Evolutionary conservation across 1,140 invertebrate genomes (phyloP), one percentile per base, ranked within the genome.

Genomic region (Hyles vespertilio): DNA sequence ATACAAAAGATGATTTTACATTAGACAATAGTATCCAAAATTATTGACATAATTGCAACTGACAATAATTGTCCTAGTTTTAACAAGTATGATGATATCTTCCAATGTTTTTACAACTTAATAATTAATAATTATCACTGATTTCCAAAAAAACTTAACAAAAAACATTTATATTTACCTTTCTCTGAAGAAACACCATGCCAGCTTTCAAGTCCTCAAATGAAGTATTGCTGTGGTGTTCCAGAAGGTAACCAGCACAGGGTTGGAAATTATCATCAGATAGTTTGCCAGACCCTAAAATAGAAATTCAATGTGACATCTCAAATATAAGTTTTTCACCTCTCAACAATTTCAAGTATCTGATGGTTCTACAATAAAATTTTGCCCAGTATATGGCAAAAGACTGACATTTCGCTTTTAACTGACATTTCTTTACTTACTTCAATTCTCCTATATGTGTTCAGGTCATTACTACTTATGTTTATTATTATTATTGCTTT

Each of bases 231-330:
- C 96, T 95, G 88, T 99, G 98, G 89, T 99, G 97, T 84, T 99
- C 98, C 12, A 99, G 84, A 49, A 99, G 85, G 89, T 98, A n/a
- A 99, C 97, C 98, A 98, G 7, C 94, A n/a, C 94, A 12, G 98
- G n/a, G 95, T 61, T 96, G 94, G 90, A 99, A 99, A 76, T 98
- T 97, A 65, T 98, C 96, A 70, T 95, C 94, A 0, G 96, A 92
- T 50, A 99, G 91, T 90, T 99, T 97, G 0, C 98, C 98, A 73
- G 94, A 96, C 50, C n/a, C 93, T 90, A 48, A 44, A 77, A 70
- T n/a, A 57, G n/a, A 32, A 49, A 7, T 54, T 10, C 1, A 34
- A 34, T 51, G n/a, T n/a, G n/a, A 22, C 22, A 22, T 22, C 22
- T 22, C 36, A 40, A 40, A 8, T 8, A 40, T 40, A 1, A 1